Percentiles rank a stretch among this genome's conserved stretches.
These are phyloP conservation scores for Macaria liturata DNA, from an alignment of 2,888 invertebrate genomes.

Conservation along the genomic window DNA sequence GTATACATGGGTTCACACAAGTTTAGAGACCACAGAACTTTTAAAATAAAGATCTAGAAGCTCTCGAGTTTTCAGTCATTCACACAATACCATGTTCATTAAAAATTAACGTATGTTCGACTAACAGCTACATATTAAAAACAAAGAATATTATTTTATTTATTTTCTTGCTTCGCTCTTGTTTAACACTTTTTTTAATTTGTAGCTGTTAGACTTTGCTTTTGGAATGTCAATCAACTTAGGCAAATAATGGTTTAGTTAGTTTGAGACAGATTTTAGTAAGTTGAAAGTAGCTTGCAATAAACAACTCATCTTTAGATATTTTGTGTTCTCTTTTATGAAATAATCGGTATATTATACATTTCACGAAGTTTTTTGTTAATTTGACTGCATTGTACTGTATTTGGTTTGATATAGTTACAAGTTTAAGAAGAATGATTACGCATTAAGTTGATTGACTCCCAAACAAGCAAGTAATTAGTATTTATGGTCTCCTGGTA, in stretches of 20 bases:
- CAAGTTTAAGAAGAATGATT: too few species aligned
- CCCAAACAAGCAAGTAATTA: slow-evolving; percentile 28
- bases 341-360: too few species aligned
- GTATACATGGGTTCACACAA: slow-evolving; percentile 31
- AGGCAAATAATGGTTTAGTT: too few species aligned
- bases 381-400: too few species aligned
- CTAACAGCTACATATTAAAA: slow-evolving; percentile 51
- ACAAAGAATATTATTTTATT: slow-evolving; percentile 4
- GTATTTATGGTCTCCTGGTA: slow-evolving; percentile 67
- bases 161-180: slow-evolving; percentile 25
- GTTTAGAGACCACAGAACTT: slow-evolving; percentile 46
- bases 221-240: slow-evolving; percentile 14
- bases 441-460: slow-evolving; percentile 18
- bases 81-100: slow-evolving; percentile 54
- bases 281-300: too few species aligned
- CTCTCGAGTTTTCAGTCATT: slow-evolving; percentile 67
- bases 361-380: too few species aligned
- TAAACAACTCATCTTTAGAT: too few species aligned
- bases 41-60: slow-evolving; percentile 48
- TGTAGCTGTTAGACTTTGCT: slow-evolving; percentile 23
- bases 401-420: too few species aligned
- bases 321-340: too few species aligned
- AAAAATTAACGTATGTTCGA: slow-evolving; percentile 49
- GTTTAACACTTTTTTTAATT: slow-evolving; percentile 32
- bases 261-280: too few species aligned